A percentile compares a stretch with the other conserved stretches of the same genome.
Evolutionary conservation across 2,797 vertebrate species (phyloP).

Genomic region (Gambusia yucatana): DNA sequence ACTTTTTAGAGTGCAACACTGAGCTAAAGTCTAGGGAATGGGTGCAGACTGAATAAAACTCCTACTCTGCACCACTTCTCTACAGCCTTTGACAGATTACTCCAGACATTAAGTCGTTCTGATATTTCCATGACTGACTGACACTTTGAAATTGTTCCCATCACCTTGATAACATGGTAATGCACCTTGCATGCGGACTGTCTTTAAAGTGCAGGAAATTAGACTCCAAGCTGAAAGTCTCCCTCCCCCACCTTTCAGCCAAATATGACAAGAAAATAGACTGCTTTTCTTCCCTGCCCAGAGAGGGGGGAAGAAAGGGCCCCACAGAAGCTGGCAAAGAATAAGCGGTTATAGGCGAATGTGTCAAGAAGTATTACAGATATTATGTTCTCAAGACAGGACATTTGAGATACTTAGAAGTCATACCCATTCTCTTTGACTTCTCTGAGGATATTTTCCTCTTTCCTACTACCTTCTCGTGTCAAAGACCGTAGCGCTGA

Average conservation of each 20-base stretch:
- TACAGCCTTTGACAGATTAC: conserved; percentile 66
- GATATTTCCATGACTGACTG: conserved; percentile 78
- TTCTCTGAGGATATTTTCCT: conserved; percentile 44
- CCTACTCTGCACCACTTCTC: conserved; percentile 59
- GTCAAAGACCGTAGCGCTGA: conserved; percentile 62
- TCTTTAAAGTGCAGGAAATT: conserved; percentile 82
- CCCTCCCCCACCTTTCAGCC: conserved; percentile 64
- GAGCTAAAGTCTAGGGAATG: conserved; percentile 65
- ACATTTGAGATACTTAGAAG: conserved; percentile 76
- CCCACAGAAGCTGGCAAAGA: conserved; percentile 66
- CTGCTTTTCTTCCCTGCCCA: conserved; percentile 70
- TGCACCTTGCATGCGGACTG: conserved; percentile 73
- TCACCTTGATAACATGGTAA: conserved; percentile 81
- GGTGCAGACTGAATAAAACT: conserved; percentile 73
- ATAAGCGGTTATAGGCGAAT: conserved; percentile 73
- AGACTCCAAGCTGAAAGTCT: conserved; percentile 74
- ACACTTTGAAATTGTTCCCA: conserved; percentile 77
- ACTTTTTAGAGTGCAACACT: conserved; percentile 61
- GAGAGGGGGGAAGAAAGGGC: conserved; percentile 44
- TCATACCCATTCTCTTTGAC: conserved; percentile 68
- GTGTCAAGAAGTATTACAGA: conserved; percentile 80
- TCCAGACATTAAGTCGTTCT: conserved; percentile 68
- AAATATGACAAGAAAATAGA: conserved; percentile 80
- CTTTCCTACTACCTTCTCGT: conserved; percentile 33
- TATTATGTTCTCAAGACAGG: conserved; percentile 76